phyloP scores from a whole-genome alignment of 2,113 vertebrate species.

The Takifugu bimaculatus region DNA sequence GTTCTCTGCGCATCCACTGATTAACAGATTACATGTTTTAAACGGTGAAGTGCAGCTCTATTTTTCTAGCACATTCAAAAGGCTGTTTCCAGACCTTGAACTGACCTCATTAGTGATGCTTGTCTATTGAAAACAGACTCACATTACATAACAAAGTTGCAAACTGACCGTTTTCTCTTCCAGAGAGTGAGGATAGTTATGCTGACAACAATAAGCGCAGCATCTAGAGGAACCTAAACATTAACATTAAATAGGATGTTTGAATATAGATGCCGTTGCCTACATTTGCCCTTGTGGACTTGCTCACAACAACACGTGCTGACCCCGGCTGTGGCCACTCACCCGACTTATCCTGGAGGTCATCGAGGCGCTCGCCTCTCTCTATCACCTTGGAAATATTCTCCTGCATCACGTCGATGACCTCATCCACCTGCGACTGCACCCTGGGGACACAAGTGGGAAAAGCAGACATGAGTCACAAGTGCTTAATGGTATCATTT shows the following conservation, averaged over 20 bases:
- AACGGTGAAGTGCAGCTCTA: neutral
- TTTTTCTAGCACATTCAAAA: too few species aligned
- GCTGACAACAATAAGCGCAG: neutral
- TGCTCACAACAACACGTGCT: neutral
- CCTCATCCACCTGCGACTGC: slow-evolving; percentile 97
- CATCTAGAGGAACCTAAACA: neutral
- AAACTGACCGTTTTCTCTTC: neutral
- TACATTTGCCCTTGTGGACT: neutral
- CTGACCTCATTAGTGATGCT: too few species aligned
- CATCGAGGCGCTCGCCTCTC: slow-evolving; percentile 92
- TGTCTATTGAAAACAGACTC: neutral
- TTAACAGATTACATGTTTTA: neutral
- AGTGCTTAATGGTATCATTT: neutral
- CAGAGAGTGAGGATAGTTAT: neutral
- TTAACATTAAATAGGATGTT: slow-evolving; percentile 7
- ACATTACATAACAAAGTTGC: neutral
- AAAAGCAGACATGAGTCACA: neutral
- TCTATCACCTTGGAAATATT: slow-evolving; percentile 99
- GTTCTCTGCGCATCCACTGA: neutral
- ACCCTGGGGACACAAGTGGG: slow-evolving; percentile 75
- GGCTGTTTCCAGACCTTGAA: too few species aligned
- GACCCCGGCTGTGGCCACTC: slow-evolving; percentile 7
- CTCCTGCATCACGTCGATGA: slow-evolving; percentile 99
- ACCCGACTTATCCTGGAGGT: slow-evolving; percentile 99
- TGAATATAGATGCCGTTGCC: neutral